Conservation (phyloP, 2,888 invertebrate genomes). For the Branchipolynoe longqiensis region DNA sequence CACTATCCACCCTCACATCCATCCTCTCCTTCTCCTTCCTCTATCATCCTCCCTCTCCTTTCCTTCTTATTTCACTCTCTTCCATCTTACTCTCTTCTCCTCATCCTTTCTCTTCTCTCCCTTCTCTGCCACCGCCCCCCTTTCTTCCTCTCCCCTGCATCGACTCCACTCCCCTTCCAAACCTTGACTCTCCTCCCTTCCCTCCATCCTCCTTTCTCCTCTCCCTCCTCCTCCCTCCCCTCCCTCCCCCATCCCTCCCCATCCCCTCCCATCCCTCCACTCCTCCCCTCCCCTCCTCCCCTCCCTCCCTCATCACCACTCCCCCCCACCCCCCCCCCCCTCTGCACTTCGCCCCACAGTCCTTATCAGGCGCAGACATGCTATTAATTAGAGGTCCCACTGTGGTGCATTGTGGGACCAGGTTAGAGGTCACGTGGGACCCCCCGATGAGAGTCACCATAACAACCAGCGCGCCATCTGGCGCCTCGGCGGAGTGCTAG, state of each 20-base stretch:
- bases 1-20: too few species aligned
- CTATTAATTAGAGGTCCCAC: conserved; percentile 13
- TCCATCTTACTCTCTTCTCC: too few species aligned
- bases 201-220: background rate
- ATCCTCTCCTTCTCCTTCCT: too few species aligned
- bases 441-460: background rate
- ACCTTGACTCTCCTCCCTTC: too few species aligned
- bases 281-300: background rate
- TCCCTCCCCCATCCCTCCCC: background rate
- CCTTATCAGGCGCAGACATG: conserved; percentile 27
- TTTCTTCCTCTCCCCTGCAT: too few species aligned
- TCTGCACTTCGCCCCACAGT: background rate
- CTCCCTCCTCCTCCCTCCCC: background rate
- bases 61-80: too few species aligned
- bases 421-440: conserved; percentile 23
- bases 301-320: background rate
- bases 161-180: too few species aligned
- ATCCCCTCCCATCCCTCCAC: background rate
- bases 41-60: too few species aligned
- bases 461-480: conserved; percentile 34
- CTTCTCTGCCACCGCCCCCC: too few species aligned
- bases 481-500: background rate
- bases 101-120: too few species aligned
- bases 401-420: conserved; percentile 3
- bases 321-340: background rate